Percentiles rank a stretch among this genome's conserved stretches.
Conservation (phyloP, 2,888 invertebrate genomes). For the Macaria liturata region DNA sequence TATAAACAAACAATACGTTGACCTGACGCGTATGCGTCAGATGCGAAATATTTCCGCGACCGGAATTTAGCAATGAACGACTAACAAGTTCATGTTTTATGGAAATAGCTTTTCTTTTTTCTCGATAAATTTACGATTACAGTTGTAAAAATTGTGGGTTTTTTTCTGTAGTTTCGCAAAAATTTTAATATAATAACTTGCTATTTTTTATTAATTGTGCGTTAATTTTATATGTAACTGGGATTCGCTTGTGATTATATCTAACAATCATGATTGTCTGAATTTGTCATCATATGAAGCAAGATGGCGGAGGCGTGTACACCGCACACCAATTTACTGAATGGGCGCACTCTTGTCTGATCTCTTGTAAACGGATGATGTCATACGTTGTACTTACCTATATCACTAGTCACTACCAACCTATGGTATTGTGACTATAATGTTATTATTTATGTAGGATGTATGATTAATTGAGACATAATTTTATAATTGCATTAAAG, state of each 20-base stretch:
- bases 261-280: too few species aligned
- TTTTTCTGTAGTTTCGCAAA: too few species aligned
- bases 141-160: too few species aligned
- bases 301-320: constrained; percentile 43
- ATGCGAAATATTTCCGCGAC: constrained; percentile 59
- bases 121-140: too few species aligned
- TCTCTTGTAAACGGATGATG: constrained; percentile 32
- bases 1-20: constrained; percentile 62
- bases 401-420: neutral
- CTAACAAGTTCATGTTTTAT: constrained; percentile 39
- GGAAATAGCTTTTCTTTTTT: neutral
- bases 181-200: neutral
- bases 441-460: neutral
- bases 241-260: too few species aligned
- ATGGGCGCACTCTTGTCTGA: constrained; percentile 38
- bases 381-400: constrained; percentile 10
- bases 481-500: too few species aligned
- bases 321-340: constrained; percentile 47
- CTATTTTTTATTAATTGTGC: too few species aligned
- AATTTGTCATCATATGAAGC: constrained; percentile 15
- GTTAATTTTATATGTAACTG: too few species aligned
- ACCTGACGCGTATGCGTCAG: constrained; percentile 55
- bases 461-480: neutral
- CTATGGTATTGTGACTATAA: neutral
- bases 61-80: constrained; percentile 61